Conservation (phyloP, 2,797 vertebrate genomes). For the Bovichtus variegatus region DNA sequence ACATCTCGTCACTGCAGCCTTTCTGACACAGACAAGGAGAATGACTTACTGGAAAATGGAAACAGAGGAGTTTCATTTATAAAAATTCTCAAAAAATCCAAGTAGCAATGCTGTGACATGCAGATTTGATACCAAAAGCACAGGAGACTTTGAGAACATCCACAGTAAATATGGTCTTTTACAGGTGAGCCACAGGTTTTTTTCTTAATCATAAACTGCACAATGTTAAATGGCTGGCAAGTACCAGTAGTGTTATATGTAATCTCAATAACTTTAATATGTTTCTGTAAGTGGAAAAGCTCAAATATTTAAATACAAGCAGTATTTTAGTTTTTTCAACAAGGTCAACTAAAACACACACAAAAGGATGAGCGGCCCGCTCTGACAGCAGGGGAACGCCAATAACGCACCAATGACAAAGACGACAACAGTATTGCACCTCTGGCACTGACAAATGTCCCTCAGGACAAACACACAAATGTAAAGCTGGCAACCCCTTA, state of each 20-base stretch:
- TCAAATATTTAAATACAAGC: conserved; percentile 48
- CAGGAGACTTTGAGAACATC: conserved; percentile 6
- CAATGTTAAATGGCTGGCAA: conserved; percentile 2
- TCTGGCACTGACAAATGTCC: conserved; percentile 36
- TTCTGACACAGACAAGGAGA: conserved; percentile 27
- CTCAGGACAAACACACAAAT: conserved; percentile 29
- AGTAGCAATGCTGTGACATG: conserved; percentile 43
- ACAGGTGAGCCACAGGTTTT: conserved; percentile 33
- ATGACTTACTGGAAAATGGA: conserved; percentile 5
- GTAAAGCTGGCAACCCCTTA: conserved; percentile 4
- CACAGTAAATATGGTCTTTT: conserved; percentile 49
- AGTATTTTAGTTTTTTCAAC: conserved; percentile 15
- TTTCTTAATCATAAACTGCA: conserved; percentile 24
- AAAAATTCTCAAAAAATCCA: conserved; percentile 16
- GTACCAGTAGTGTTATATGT: conserved; percentile 7
- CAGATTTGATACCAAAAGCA: conserved; percentile 43
- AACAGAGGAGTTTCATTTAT: conserved; percentile 13
- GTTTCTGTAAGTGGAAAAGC: conserved; percentile 40
- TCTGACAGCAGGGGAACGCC: conserved; percentile 14
- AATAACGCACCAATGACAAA: conserved; percentile 16
- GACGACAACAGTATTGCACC: conserved; percentile 56
- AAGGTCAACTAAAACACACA: background rate
- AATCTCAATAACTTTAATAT: conserved; percentile 4
- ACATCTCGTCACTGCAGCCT: conserved; percentile 7
- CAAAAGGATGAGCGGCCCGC: background rate